Evolutionary conservation across 53 echinoderm and acorn worm species (phyloP), one percentile per base, ranked within the genome.

Genomic region (Glandiceps talaboti): DNA sequence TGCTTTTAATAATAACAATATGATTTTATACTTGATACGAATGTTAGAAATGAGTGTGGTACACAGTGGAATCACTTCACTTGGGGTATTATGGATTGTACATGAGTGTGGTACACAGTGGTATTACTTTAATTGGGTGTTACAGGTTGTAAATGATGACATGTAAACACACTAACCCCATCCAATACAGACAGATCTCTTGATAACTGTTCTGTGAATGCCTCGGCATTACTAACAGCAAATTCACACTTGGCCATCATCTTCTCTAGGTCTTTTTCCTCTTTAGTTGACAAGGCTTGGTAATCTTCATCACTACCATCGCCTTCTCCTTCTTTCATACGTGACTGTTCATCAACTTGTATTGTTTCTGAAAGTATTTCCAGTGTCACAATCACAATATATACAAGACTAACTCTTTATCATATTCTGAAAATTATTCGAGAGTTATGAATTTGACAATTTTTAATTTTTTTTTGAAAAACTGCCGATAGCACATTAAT

Each of bases 231-330:
- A 33, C 91, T 92, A 29, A 99, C 91, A 73, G 93, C 91, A 79
- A 93, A 93, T 81, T 93, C 91, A 82, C 99, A 99, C 76, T 99
- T 91, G 10, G 87, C 87, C 99, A 99, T 99, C 99, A 99, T 99
- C 74, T 91, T 87, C 33, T 93, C 89, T 25, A 99, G 76, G 30
- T 99, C 99, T 29, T 85, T 86, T 80, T 99, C 99, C 73, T 99
- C 99, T 28, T 86, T 81, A 28, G 82, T 76, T 28, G 93, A 93
- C n/a, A 99, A 84, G 12, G 93, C 93, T 77, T 99, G 99, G 83
- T 99, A 99, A 74, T 99, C 99, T 31, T 28, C 92, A 91, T 29
- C 82, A 79, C 33, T 81, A 27, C 81, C 73, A 74, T 85, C 86
- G 1, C 89, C 80, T 20, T 87, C 93, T 78, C 92, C 99, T 33